Percentiles rank a stretch among this genome's conserved stretches.
phyloP scores from a whole-genome alignment of 2,888 invertebrate genomes.

The Nesidiocoris tenuis region DNA sequence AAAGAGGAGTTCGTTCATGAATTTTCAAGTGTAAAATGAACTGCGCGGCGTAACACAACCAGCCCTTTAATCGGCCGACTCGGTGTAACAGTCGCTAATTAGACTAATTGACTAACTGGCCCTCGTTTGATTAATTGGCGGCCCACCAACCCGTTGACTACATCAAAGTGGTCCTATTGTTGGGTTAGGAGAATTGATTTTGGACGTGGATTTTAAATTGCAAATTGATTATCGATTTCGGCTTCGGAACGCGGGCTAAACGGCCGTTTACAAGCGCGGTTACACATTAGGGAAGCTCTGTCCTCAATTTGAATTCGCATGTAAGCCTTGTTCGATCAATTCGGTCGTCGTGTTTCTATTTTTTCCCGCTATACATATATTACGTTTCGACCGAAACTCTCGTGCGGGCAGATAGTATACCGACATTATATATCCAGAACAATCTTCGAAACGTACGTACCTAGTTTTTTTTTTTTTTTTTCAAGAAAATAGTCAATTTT shows the following conservation, averaged over 20 bases:
- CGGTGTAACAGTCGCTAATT: constrained; percentile 21
- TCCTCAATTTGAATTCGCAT: no score
- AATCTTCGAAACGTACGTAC: no score
- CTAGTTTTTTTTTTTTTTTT: no score
- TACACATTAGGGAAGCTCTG: no score
- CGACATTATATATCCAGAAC: no score
- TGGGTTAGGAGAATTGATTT: background rate
- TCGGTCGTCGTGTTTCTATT: no score
- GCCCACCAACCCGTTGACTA: background rate
- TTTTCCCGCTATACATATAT: no score
- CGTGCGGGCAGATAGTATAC: no score
- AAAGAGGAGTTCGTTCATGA: background rate
- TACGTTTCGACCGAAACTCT: no score
- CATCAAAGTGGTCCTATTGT: constrained; percentile 7
- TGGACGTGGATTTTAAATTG: background rate
- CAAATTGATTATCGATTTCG: background rate
- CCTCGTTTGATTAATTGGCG: constrained; percentile 6
- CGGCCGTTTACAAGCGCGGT: background rate
- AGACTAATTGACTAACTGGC: constrained; percentile 22
- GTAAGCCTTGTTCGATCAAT: no score
- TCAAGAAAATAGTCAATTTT: no score
- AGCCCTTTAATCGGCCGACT: constrained; percentile 13
- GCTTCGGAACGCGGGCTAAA: background rate
- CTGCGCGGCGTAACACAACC: background rate
- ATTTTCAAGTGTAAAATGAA: background rate